Evolutionary conservation across 92 coral and sea anemone species (phyloP), one percentile per base, ranked within the genome.

Genomic region (Siderastrea radians): DNA sequence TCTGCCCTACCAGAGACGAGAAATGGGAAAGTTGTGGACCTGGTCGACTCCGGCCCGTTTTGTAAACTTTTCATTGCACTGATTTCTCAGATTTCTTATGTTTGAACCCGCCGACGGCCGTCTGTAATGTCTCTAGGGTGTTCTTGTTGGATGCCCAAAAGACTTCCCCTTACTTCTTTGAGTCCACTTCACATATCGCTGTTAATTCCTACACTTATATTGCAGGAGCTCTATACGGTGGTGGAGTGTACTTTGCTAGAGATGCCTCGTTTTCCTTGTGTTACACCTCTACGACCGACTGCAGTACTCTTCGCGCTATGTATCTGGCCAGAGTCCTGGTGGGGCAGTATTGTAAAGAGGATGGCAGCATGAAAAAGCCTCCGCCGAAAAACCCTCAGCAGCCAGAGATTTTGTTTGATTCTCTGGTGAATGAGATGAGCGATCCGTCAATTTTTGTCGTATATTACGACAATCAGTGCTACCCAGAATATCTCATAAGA

Each of bases 291-390:
- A 26, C 38, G 38, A 26, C 38, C 38, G 38, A 26, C 38, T 1
- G 49, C 13, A 13, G 49, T 43, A 43, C 2, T 17, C 16, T 48
- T 43, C 46, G 72, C 13, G 9, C 3, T 3, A 67, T 67, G 72
- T 67, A 67, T 49, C 72, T 67, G 38, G 72, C 49, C 72, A 48
- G 72, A 10, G 72, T 67, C 50, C 72, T 67, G 47, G 72, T 67
- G 2, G 72, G 72, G 43, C 5, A 67, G 16, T 67, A 67, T 10
- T 67, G 72, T 67, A 38, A 9, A 67, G 72, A 49, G 0, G 3
- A 11, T 67, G 38, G 38, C 38, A 26, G 38, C 38, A 26, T 26
- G 38, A 0, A 12, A 6, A 5, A 12, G 14, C 72, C 72, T 26
- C 48, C 48, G 10, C 49, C 72, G 3, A 67, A 67, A 67, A 4